Evolutionary conservation across 1,140 invertebrate genomes (phyloP), one percentile per base, ranked within the genome.

Genomic region (Chymomyza costata): DNA sequence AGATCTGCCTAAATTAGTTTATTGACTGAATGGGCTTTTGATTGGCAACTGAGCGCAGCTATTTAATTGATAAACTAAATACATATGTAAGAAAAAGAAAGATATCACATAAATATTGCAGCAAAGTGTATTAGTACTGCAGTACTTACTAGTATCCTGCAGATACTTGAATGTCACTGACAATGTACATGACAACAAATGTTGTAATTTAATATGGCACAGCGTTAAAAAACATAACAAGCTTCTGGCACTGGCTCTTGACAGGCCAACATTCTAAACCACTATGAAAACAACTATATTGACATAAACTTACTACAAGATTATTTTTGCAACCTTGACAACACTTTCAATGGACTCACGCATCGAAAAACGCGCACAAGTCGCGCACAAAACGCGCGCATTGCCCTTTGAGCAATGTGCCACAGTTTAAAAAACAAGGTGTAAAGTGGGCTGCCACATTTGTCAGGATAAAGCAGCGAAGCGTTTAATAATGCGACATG

Each of bases 401-500:
- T n/a, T n/a, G n/a, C n/a, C n/a, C n/a, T n/a, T n/a, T n/a, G 10
- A 1, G 2, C 5, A 15, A n/a, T n/a, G n/a, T n/a, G n/a, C n/a
- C n/a, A n/a, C n/a, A n/a, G n/a, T n/a, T n/a, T n/a, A n/a, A n/a
- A 3, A 31, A 38, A 38, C 69, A 74, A 76, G 55, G 70, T 76
- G 69, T 74, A 76, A 74, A 68, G 63, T 60, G 21, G 61, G 66
- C 49, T 55, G 66, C 70, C 57, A 34, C 57, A 47, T 65, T 65
- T 65, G 39, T 46, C 53, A 68, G 61, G 70, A 74, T 69, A 55
- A 54, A 38, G 43, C 19, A 28, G 55, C 35, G 35, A 46, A 64
- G 48, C 58, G 51, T 61, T 65, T 65, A 61, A 65, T 61, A 51
- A 65, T 39, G 62, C 56, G 62, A 56, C 57, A 53, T 40, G 8